Evolutionary conservation across 2,888 invertebrate species (phyloP).

Genomic region (Platypus cylindrus): DNA sequence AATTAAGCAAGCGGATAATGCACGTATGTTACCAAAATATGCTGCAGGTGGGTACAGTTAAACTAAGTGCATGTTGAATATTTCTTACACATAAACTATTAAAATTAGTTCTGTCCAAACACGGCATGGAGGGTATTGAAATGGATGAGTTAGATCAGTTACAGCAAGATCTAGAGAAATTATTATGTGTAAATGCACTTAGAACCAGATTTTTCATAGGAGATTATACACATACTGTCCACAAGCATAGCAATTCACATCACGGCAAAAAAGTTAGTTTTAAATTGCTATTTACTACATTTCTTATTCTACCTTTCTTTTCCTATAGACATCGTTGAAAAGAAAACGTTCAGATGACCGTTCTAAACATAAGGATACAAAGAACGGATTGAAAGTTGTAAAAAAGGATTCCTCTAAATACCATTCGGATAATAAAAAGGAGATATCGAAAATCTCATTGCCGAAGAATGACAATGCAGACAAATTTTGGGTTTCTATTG

Average conservation of each 20-base stretch:
- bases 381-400: constrained; percentile 24
- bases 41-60: constrained; percentile 33
- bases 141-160: constrained; percentile 82
- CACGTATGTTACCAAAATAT: constrained; percentile 53
- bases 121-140: constrained; percentile 62
- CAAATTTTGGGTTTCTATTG: constrained; percentile 90
- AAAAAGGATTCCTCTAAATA: constrained; percentile 28
- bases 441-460: constrained; percentile 53
- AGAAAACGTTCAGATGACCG: constrained; percentile 31
- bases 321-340: constrained; percentile 26
- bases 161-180: constrained; percentile 75
- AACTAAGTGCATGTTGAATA: constrained; percentile 3
- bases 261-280: constrained; percentile 35
- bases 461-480: constrained; percentile 88
- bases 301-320: constrained; percentile 7
- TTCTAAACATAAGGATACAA: constrained; percentile 27
- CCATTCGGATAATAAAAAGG: constrained; percentile 31
- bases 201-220: constrained; percentile 65
- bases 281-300: constrained; percentile 1
- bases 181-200: constrained; percentile 72
- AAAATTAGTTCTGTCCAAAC: constrained; percentile 45
- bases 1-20: constrained; percentile 57
- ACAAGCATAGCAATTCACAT: constrained; percentile 39
- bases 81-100: neutral
- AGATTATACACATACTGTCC: constrained; percentile 42